These are phyloP conservation scores for Volucella inanis DNA, from an alignment of 2,888 invertebrate species.

Conservation along the genomic window DNA sequence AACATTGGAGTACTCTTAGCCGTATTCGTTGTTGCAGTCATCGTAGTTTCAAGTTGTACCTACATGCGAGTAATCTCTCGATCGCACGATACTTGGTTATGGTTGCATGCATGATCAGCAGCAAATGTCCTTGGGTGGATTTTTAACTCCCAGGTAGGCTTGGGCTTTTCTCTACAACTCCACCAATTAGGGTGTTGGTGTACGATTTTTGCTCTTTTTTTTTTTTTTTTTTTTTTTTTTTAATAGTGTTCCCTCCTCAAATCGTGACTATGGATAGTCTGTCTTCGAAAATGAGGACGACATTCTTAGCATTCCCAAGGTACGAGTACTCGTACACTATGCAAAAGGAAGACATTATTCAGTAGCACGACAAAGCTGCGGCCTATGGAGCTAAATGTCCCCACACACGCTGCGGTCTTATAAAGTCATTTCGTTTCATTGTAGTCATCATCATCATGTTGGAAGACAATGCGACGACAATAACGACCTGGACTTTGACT, in stretches of 20 bases:
- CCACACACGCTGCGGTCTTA: slow-evolving; percentile 38
- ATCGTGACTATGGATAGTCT: slow-evolving; percentile 48
- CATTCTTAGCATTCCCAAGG: slow-evolving; percentile 56
- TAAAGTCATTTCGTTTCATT: slow-evolving; percentile 58
- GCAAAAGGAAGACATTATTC: slow-evolving; percentile 48
- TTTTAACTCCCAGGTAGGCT: slow-evolving; percentile 25
- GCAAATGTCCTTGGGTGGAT: slow-evolving; percentile 69
- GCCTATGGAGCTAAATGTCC: slow-evolving; percentile 30
- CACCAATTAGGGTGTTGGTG: slow-evolving; percentile 48
- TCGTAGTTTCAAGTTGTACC: not conserved
- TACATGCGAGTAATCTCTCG: slow-evolving; percentile 31
- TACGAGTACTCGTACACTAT: slow-evolving; percentile 5
- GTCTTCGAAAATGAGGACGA: slow-evolving; percentile 53
- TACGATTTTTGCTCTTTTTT: slow-evolving; percentile 39
- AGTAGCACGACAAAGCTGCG: slow-evolving; percentile 28
- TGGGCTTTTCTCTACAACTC: slow-evolving; percentile 10
- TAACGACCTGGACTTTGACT: slow-evolving; percentile 34
- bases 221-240: slow-evolving; percentile 8
- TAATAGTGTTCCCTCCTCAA: slow-evolving; percentile 14
- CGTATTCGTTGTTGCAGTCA: no score
- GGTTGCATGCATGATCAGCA: slow-evolving; percentile 46
- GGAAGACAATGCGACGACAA: slow-evolving; percentile 45
- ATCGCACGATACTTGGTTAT: slow-evolving; percentile 25
- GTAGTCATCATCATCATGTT: not conserved
- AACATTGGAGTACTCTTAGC: slow-evolving; percentile 5